Evolutionary conservation across 2,888 invertebrate genomes (phyloP), one percentile per base, ranked within the genome.

Genomic region (Dynastes hyllus): DNA sequence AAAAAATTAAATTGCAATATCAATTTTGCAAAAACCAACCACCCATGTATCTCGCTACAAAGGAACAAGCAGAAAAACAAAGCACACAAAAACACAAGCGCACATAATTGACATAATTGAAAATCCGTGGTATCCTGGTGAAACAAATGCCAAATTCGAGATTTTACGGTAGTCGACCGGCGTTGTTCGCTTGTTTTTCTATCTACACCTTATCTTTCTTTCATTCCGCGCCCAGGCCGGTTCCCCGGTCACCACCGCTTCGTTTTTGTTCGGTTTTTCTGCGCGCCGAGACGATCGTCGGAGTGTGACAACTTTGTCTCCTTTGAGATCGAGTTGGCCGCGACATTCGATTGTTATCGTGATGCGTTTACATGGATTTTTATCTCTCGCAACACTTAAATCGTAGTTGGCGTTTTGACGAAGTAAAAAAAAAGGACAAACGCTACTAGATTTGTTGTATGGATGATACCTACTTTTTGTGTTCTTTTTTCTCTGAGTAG

Each of bases 251-350:
- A 66, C 40, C 66, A 11, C 40, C 67, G 67, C 27, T 29, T 50
- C 37, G 45, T 50, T 69, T 61, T 29, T 61, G 6, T 61, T 50
- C 50, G 45, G 8, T 66, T 50, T 69, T 69, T 13, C 50, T 50
- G 50, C 67, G 61, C 29, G 6, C 27, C 61, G 50, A 69, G 50
- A 50, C 45, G 50, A 51, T 69, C 67, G 67, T 9, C 50, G n/a
- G 27, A 50, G 45, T 69, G 67, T 69, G 67, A 69, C 67, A 69
- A 69, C 67, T 69, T 69, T 69, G 67, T 69, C 67, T 50, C 67
- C 22, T 69, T 45, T 22, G 50, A 69, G 67, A 69, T 69, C 50
- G 29, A 50, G 50, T 50, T 22, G 67, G 22, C 27, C 29, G 50
- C 67, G 50, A 50, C 67, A 50, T 13, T 40, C 66, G 40, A 40